A percentile compares a stretch with the other conserved stretches of the same genome.
Conservation (phyloP, 2,888 invertebrate species). For the Apamea epomidion region DNA sequence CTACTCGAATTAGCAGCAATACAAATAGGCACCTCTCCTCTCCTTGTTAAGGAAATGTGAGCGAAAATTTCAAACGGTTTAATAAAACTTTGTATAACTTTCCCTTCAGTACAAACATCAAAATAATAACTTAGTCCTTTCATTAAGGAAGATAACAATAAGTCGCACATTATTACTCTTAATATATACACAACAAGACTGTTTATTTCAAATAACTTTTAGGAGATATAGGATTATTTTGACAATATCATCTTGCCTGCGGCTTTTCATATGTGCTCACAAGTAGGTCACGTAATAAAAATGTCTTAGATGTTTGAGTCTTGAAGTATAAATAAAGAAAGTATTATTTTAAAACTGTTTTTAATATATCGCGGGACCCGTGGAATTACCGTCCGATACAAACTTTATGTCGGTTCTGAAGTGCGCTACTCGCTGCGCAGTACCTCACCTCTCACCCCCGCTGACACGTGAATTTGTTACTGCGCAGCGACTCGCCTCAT, state of each 20-base stretch:
- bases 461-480: no score
- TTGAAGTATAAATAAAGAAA: background rate
- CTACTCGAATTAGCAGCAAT: slow-evolving; percentile 1
- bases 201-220: slow-evolving; percentile 34
- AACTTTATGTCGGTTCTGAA: no score
- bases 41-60: background rate
- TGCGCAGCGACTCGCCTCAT: no score
- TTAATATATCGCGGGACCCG: background rate
- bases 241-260: background rate
- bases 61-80: background rate
- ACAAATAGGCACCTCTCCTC: background rate
- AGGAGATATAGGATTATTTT: slow-evolving; percentile 1
- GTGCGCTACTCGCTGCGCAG: no score
- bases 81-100: slow-evolving; percentile 5
- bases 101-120: slow-evolving; percentile 2
- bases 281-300: background rate
- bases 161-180: slow-evolving; percentile 4
- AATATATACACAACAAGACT: background rate
- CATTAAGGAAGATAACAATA: slow-evolving; percentile 26
- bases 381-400: no score
- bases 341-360: background rate
- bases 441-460: no score
- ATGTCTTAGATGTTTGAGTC: background rate
- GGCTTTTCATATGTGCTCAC: background rate
- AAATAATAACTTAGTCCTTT: slow-evolving; percentile 20